Evolutionary conservation across 1,140 invertebrate species (phyloP), one percentile per base, ranked within the genome.

Genomic region (Sesamia nonagrioides): DNA sequence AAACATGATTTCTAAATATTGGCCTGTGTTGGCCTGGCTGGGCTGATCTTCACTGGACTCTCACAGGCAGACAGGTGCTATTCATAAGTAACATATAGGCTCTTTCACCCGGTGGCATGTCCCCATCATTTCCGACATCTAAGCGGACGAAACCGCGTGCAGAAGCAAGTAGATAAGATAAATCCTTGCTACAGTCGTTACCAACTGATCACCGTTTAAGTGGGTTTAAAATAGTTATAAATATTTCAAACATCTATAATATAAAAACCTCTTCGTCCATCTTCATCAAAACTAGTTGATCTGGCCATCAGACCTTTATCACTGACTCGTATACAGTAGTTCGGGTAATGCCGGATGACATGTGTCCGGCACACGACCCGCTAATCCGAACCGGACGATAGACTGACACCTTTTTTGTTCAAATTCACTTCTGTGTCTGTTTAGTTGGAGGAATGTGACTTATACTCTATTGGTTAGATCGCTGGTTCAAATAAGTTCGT

Each of bases 221-320:
- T 50, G 0, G 3, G 6, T 56, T 11, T 2, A 45, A 66, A 66
- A 66, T 21, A 1, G n/a, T 17, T 37, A n/a, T 37, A 27, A 1
- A 27, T 54, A 35, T 37, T 52, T 71, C 2, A 66, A 13, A 18
- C 40, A 17, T 35, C 27, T 15, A 17, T 5, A 61, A n/a, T 13
- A 69, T 6, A 69, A 69, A 69, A 69, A 68, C 17, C 17, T 42
- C 40, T 27, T 5, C 27, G 18, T 54, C 82, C 80, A 84, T 73
- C 81, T 86, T 33, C 66, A 50, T 69, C 66, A 68, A 68, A 68
- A 48, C 40, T 48, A 68, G 40, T 68, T 68, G 48, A 68, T 68
- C 63, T 68, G 40, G 4, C 63, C 63, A 68, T 68, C 63, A 68
- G 42, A 71, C 68, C 68, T 15, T 52, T 71, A 71, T 71, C 68